Evolutionary conservation across 2,888 invertebrate genomes (phyloP).

Genomic region (Watsonalla cultraria): DNA sequence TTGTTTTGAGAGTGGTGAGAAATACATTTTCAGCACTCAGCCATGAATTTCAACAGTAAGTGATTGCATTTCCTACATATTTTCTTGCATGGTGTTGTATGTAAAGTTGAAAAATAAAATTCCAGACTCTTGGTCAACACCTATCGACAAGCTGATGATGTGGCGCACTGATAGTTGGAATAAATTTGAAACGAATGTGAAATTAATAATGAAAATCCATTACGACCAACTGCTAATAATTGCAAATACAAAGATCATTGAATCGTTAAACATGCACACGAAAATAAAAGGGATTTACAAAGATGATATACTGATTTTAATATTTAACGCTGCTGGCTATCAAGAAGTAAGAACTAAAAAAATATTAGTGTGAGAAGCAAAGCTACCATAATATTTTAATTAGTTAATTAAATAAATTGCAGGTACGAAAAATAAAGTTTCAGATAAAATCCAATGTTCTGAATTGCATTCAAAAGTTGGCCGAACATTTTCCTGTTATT

Average conservation of each 20-base stretch:
- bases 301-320: slow-evolving; percentile 51
- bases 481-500: slow-evolving; percentile 45
- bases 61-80: background rate
- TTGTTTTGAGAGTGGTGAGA: too few relatives aligned
- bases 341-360: slow-evolving; percentile 36
- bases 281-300: slow-evolving; percentile 62
- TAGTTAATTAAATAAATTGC: slow-evolving; percentile 10
- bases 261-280: slow-evolving; percentile 46
- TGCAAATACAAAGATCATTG: slow-evolving; percentile 45
- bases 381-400: background rate
- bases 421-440: slow-evolving; percentile 63
- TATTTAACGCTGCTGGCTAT: slow-evolving; percentile 23
- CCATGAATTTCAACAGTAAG: background rate
- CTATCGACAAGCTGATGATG: slow-evolving; percentile 53
- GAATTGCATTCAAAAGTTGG: slow-evolving; percentile 36
- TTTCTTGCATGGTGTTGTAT: background rate
- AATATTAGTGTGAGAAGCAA: background rate
- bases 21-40: too few relatives aligned
- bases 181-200: slow-evolving; percentile 33
- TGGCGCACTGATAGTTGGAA: slow-evolving; percentile 50
- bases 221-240: slow-evolving; percentile 54
- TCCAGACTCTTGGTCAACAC: slow-evolving; percentile 32
- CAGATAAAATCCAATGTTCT: slow-evolving; percentile 39
- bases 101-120: slow-evolving; percentile 4
- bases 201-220: slow-evolving; percentile 34